Evolutionary conservation across 1,140 invertebrate species (phyloP).

Genomic region (Caenorhabditis inopinata): DNA sequence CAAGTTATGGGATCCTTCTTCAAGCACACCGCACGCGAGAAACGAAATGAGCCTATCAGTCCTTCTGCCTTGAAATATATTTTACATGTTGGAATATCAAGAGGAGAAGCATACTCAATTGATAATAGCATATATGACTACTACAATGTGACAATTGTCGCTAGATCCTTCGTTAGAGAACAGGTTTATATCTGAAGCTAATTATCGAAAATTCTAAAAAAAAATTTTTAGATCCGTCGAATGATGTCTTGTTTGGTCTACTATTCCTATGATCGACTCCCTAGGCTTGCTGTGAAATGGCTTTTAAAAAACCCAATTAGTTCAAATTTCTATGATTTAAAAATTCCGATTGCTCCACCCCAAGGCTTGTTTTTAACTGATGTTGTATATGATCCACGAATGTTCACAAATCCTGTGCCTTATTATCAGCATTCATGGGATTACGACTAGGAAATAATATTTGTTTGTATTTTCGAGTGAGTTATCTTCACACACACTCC

Average conservation of each 20-base stretch:
- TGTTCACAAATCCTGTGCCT: conserved; percentile 52
- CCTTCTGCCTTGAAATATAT: conserved; percentile 45
- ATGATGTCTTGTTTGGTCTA: conserved; percentile 54
- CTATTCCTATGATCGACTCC: conserved; percentile 39
- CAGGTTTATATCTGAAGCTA: conserved; percentile 45
- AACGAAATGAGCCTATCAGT: conserved; percentile 19
- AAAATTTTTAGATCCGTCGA: conserved; percentile 58
- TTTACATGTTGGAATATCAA: conserved; percentile 37
- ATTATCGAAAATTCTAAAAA: too few species aligned
- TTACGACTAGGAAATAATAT: conserved; percentile 27
- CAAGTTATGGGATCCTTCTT: conserved; percentile 58
- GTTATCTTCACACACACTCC: too few species aligned
- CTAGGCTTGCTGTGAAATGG: conserved; percentile 44
- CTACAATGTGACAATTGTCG: conserved; percentile 55
- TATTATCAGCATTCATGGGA: conserved; percentile 53
- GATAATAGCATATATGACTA: conserved; percentile 53
- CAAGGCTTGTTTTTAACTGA: conserved; percentile 56
- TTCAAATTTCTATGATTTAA: conserved; percentile 43
- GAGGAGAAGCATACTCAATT: conserved; percentile 54
- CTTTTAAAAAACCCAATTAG: conserved; percentile 51
- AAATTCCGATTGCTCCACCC: conserved; percentile 50
- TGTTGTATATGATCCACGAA: conserved; percentile 55
- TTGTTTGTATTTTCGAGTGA: too few species aligned
- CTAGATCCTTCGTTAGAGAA: conserved; percentile 53
- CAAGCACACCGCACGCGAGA: conserved; percentile 48